Conservation (phyloP, 2,888 invertebrate species). For the Xylota sylvarum region DNA sequence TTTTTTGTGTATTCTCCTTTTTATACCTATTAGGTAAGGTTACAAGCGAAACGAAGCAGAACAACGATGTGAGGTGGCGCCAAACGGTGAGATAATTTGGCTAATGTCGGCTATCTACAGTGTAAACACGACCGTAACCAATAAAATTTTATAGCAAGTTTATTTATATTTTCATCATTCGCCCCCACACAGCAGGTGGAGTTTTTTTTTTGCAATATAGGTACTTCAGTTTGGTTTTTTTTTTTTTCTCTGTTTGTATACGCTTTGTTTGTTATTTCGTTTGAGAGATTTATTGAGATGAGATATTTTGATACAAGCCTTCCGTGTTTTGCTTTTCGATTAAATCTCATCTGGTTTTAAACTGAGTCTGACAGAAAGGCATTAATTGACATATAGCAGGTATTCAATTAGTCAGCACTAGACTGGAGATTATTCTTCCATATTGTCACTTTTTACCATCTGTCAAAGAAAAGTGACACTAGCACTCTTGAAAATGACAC, state of each 20-base stretch:
- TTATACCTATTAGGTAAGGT: conserved; percentile 12
- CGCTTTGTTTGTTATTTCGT: conserved; percentile 14
- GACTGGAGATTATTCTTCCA: too few species aligned
- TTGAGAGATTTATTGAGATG: conserved; percentile 36
- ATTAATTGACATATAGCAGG: background rate
- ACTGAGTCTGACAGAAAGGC: background rate
- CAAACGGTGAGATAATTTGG: conserved; percentile 51
- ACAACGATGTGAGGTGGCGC: conserved; percentile 40
- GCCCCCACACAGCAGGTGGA: conserved; percentile 20
- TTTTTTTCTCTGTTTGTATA: conserved; percentile 5
- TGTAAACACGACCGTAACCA: conserved; percentile 62
- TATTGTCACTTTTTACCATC: too few species aligned
- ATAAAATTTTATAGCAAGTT: conserved; percentile 55
- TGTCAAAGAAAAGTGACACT: too few species aligned
- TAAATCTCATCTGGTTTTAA: background rate
- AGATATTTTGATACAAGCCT: background rate
- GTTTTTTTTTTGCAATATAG: conserved; percentile 25
- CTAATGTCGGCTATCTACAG: conserved; percentile 49
- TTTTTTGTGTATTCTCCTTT: conserved; percentile 2
- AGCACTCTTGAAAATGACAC: too few species aligned
- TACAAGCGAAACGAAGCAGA: conserved; percentile 10
- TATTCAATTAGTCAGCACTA: background rate
- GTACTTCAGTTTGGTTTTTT: background rate
- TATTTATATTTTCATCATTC: conserved; percentile 53
- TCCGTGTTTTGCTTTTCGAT: background rate